Conservation (phyloP, 2,888 invertebrate genomes). For the Aporophyla lueneburgensis region DNA sequence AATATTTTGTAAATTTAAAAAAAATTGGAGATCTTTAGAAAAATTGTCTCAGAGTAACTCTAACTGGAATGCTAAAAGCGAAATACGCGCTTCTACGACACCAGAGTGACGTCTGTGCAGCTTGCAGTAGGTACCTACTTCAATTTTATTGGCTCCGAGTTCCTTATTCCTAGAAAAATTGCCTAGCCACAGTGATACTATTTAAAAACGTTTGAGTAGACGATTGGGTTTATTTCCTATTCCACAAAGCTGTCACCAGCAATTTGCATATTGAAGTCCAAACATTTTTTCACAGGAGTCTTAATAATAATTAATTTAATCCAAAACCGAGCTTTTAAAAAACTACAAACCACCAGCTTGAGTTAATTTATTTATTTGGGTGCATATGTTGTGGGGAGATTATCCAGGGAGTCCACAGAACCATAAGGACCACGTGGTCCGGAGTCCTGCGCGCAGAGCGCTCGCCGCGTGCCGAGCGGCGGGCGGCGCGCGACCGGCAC, state of each 20-base stretch:
- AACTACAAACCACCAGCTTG: constrained; percentile 74
- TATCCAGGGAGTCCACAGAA: constrained; percentile 76
- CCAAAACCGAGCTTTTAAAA: constrained; percentile 72
- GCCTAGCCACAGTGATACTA: neutral
- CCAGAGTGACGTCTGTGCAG: neutral
- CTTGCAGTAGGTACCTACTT: neutral
- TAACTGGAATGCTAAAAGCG: neutral
- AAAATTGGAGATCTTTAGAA: neutral
- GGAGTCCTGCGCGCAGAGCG: constrained; percentile 66
- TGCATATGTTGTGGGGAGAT: constrained; percentile 84
- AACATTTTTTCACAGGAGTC: constrained; percentile 77
- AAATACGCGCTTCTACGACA: neutral
- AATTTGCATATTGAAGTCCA: constrained; percentile 8
- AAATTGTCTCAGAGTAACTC: neutral
- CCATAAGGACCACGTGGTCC: constrained; percentile 67
- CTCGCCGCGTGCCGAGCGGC: constrained; percentile 51
- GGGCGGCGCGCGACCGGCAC: constrained; percentile 72
- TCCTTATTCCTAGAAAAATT: neutral
- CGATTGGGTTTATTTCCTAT: neutral
- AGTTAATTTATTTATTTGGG: constrained; percentile 89
- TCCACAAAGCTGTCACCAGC: neutral
- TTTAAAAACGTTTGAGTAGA: neutral
- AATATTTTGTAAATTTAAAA: neutral
- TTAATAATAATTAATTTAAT: constrained; percentile 74
- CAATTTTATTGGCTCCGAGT: neutral